These are phyloP conservation scores for Maccullochella peelii DNA, from an alignment of 2,113 vertebrate genomes.

Conservation along the genomic window DNA sequence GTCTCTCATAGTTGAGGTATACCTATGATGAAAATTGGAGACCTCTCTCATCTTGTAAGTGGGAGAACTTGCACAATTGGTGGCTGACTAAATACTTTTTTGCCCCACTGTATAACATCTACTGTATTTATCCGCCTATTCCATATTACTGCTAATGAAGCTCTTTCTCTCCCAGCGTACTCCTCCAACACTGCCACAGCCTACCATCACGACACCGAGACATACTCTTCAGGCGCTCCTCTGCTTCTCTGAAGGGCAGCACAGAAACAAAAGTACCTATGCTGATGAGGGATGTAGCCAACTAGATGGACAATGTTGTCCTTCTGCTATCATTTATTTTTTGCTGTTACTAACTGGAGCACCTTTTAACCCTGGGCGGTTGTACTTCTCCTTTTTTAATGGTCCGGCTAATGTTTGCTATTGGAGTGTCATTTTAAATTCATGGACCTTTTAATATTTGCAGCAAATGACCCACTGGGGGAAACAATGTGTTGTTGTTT, in stretches of 20 bases:
- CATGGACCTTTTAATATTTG: slow-evolving; percentile 32
- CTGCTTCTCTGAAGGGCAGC: slow-evolving; percentile 82
- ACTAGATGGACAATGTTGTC: slow-evolving; percentile 10
- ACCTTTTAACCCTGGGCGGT: slow-evolving; percentile 36
- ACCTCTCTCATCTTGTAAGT: too few relatives aligned
- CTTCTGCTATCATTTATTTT: slow-evolving; percentile 5
- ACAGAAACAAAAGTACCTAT: not conserved
- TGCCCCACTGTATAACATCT: too few relatives aligned
- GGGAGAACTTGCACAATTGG: too few relatives aligned
- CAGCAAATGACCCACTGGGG: slow-evolving; percentile 17
- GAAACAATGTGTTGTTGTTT: not conserved
- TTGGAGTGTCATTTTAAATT: slow-evolving; percentile 39
- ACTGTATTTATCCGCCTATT: too few relatives aligned
- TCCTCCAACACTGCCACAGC: slow-evolving; percentile 84
- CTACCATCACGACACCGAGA: slow-evolving; percentile 90
- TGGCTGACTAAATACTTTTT: too few relatives aligned
- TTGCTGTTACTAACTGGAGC: slow-evolving; percentile 70
- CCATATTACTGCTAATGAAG: not conserved
- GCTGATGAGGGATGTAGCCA: slow-evolving; percentile 4
- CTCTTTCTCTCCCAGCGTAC: slow-evolving; percentile 57
- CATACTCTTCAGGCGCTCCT: slow-evolving; percentile 92
- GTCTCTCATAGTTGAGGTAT: too few relatives aligned
- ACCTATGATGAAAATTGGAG: too few relatives aligned
- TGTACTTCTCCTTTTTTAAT: slow-evolving; percentile 34
- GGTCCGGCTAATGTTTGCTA: slow-evolving; percentile 37